Evolutionary conservation across 2,113 vertebrate species (phyloP).

Genomic region (Nicator chloris): DNA sequence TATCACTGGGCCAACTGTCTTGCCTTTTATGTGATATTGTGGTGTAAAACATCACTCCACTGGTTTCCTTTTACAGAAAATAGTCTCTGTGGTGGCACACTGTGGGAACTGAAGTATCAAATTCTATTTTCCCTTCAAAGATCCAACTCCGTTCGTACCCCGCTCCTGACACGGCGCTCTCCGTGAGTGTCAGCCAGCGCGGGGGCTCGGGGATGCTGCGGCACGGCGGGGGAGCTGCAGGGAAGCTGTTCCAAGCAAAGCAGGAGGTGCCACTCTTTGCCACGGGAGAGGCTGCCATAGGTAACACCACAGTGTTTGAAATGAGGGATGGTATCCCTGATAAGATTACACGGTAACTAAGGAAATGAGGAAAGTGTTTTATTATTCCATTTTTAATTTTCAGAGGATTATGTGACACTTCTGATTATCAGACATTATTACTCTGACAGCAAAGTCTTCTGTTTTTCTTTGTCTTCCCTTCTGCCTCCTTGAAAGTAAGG

Average conservation of each 20-base stretch:
- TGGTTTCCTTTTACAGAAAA: slow-evolving; percentile 34
- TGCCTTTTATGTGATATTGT: slow-evolving; percentile 41
- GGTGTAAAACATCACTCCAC: slow-evolving; percentile 5
- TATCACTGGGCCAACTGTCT: slow-evolving; percentile 36
- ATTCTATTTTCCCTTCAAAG: slow-evolving; percentile 51
- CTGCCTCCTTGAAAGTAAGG: background rate
- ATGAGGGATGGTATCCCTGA: background rate
- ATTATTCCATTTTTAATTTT: background rate
- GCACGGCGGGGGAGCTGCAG: background rate
- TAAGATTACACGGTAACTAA: background rate
- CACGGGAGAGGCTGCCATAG: background rate
- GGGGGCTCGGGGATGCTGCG: background rate
- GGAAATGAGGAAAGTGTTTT: background rate
- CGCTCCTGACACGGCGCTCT: background rate
- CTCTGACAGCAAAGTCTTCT: background rate
- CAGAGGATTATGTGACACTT: background rate
- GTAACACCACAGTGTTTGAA: background rate
- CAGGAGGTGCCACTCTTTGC: background rate
- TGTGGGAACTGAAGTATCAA: slow-evolving; percentile 38
- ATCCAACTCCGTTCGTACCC: background rate
- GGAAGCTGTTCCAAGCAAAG: background rate
- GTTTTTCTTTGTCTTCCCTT: background rate
- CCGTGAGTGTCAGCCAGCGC: background rate
- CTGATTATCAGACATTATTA: background rate
- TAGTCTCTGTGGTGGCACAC: slow-evolving; percentile 18